Evolutionary conservation across 2,888 invertebrate species (phyloP).

Genomic region (Lepidocyrtinus sp.): DNA sequence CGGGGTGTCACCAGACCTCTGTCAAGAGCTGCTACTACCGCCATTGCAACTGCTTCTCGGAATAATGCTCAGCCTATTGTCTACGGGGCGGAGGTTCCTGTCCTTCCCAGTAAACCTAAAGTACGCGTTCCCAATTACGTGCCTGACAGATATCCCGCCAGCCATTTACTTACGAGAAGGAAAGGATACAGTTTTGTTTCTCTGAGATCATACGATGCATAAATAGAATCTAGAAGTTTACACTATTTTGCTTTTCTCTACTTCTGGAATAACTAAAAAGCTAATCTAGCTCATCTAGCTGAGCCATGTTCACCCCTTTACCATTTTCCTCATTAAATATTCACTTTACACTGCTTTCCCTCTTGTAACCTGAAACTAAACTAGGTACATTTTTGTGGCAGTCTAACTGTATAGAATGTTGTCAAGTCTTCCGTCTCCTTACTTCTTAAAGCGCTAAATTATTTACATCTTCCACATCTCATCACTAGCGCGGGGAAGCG

Average conservation of each 20-base stretch:
- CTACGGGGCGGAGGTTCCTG: conserved; percentile 30
- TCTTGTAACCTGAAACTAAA: no score
- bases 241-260: no score
- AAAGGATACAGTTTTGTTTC: conserved; percentile 49
- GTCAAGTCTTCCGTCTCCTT: no score
- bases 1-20: conserved; percentile 32
- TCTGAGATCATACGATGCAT: no score
- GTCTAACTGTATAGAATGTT: no score
- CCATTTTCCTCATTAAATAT: background rate
- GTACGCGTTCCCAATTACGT: conserved; percentile 47
- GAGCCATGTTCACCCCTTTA: background rate
- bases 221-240: conserved; percentile 18
- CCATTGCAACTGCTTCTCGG: conserved; percentile 26
- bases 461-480: no score
- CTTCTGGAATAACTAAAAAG: no score
- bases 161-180: conserved; percentile 55
- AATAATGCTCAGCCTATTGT: conserved; percentile 26
- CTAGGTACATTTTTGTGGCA: no score
- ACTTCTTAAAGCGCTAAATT: no score
- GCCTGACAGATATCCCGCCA: conserved; percentile 54
- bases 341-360: no score
- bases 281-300: background rate
- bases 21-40: conserved; percentile 36
- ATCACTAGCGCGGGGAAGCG: no score
- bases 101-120: conserved; percentile 22